Conservation (phyloP, 2,113 vertebrate genomes). For the Austrofundulus limnaeus region DNA sequence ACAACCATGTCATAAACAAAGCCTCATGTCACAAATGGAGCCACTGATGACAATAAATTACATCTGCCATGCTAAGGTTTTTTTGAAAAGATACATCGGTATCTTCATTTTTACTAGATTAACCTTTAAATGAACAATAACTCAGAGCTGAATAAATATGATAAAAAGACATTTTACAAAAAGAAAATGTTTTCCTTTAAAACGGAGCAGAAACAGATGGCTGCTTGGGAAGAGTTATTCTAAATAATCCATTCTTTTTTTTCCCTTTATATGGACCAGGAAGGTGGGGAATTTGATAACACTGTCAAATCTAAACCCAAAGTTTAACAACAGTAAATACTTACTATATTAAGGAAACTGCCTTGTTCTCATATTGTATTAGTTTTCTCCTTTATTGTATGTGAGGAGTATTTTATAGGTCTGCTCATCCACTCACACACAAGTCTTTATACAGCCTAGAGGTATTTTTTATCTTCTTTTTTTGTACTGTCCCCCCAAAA, state of each 20-base stretch:
- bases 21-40: conserved; percentile 83
- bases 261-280: conserved; percentile 65
- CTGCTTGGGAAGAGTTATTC: conserved; percentile 48
- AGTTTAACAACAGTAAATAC: conserved; percentile 71
- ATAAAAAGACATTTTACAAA: conserved; percentile 77
- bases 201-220: conserved; percentile 62
- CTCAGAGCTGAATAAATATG: conserved; percentile 76
- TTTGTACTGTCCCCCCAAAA: conserved; percentile 33
- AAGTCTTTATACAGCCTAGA: conserved; percentile 67
- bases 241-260: conserved; percentile 40
- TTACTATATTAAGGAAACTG: conserved; percentile 70
- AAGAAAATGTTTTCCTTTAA: conserved; percentile 59
- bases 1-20: conserved; percentile 85
- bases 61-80: conserved; percentile 82
- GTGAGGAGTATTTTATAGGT: conserved; percentile 49
- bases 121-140: conserved; percentile 71
- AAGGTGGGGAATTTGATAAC: conserved; percentile 64
- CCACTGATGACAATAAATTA: conserved; percentile 84
- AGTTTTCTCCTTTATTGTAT: conserved; percentile 30
- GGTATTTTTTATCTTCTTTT: conserved; percentile 57
- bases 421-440: conserved; percentile 63
- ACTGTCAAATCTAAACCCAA: conserved; percentile 75
- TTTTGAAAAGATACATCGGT: conserved; percentile 72
- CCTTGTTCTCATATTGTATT: conserved; percentile 49
- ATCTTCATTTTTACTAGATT: conserved; percentile 70